phyloP scores from a whole-genome alignment of 2,113 vertebrate species.

The Ceyx margarethae region DNA sequence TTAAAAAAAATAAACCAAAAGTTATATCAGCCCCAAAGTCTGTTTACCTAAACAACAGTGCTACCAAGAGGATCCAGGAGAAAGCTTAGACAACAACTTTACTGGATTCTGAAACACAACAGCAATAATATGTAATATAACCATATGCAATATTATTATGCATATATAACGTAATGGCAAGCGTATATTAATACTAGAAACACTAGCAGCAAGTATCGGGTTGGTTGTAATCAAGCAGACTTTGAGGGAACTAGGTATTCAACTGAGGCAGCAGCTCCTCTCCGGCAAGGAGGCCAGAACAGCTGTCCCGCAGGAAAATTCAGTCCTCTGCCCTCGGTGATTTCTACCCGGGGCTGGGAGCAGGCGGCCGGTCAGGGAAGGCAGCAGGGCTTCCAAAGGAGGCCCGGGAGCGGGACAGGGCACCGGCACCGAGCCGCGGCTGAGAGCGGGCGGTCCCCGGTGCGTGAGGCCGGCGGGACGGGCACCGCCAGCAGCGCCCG shows the following conservation, averaged over 20 bases:
- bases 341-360: not conserved
- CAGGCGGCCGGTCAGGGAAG: not conserved
- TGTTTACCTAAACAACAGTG: not conserved
- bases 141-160: too few relatives aligned
- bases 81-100: constrained; percentile 9
- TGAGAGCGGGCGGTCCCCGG: not conserved
- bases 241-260: not conserved
- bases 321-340: not conserved
- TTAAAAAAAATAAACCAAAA: not conserved
- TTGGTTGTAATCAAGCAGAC: not conserved
- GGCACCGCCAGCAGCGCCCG: constrained; percentile 18
- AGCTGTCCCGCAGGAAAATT: constrained; percentile 1
- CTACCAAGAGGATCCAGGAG: not conserved
- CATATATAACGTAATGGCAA: too few relatives aligned
- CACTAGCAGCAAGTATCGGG: not conserved
- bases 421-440: not conserved
- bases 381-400: not conserved
- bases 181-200: not conserved
- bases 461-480: not conserved
- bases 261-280: constrained; percentile 30
- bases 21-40: not conserved
- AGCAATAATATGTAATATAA: too few relatives aligned
- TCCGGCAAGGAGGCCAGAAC: not conserved
- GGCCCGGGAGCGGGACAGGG: not conserved
- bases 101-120: not conserved